Base-by-base conservation (phyloP, 2,113 vertebrate species). In the Pholis gunnellus region DNA sequence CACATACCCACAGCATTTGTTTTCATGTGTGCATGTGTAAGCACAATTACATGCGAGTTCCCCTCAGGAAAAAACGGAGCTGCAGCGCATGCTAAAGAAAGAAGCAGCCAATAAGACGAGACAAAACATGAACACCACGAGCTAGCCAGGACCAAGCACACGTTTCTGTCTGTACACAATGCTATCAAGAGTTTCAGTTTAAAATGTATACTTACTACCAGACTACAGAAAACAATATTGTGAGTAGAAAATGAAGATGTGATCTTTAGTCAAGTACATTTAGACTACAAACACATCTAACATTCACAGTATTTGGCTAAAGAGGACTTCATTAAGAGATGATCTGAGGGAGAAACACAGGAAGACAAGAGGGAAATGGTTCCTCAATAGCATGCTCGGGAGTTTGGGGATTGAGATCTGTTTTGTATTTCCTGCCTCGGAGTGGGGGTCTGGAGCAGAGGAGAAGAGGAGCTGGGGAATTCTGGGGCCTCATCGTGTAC, bases 351-450 rank as follows among this genome's bases (percentile, higher is more conserved):
- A 60, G 31, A 57, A 64, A 61, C 50, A 78, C 27, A 79, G 17
- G 79, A 27, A 81, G 10, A 61, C 9, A 63, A 63, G 38, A 60
- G 50, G 20, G 64, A 56, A 81, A 66, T 1, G 42, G 54, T 25
- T 85, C 57, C 59, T 50, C 22, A 20, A 66, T 65, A 81, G 34
- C 70, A 68, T 79, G 64, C 80, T 52, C 20, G 64, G 67, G 76
- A 60, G 44, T 88, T 89, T 57, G 75, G 79, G 86, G 88, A 70
- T 88, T 84, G 78, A 84, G 75, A 88, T 89, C 84, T 90, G 89
- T 89, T 90, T 88, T 81, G 82, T 18, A 86, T 91, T 92, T 93
- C 89, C 90, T 89, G 85, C 77, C 77, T 84, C 31, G 40, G 65
- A 78, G 72, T 61, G 60, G 74, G 79, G 84, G 84, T 68, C 38